Conservation (phyloP, 2,888 invertebrate genomes). For the Selenia dentaria region DNA sequence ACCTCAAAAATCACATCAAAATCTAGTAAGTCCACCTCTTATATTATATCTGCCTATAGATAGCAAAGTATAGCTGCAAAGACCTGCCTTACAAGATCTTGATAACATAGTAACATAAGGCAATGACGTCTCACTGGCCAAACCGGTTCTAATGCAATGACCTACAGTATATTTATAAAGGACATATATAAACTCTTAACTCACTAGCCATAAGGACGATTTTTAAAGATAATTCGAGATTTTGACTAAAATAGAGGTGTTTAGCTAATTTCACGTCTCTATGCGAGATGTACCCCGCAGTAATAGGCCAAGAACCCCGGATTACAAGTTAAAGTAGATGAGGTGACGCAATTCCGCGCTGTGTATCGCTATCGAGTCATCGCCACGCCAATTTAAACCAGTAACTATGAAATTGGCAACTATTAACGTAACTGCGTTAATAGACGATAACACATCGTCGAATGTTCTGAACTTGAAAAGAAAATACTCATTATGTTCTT, state of each 20-base stretch:
- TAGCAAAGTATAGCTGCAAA: slow-evolving; percentile 1
- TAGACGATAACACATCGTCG: background rate
- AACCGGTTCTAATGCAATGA: slow-evolving; percentile 32
- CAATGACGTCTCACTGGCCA: slow-evolving; percentile 25
- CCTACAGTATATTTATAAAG: slow-evolving; percentile 12
- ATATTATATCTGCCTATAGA: too few species aligned
- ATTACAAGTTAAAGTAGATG: slow-evolving; percentile 16
- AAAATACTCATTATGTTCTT: background rate
- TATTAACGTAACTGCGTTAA: background rate
- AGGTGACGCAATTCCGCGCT: slow-evolving; percentile 21
- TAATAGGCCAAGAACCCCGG: slow-evolving; percentile 32
- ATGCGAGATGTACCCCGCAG: slow-evolving; percentile 3
- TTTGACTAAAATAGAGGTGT: slow-evolving; percentile 24
- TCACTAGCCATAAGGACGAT: slow-evolving; percentile 14
- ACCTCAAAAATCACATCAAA: too few species aligned
- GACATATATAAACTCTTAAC: slow-evolving; percentile 9
- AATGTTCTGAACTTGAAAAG: background rate
- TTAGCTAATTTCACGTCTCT: slow-evolving; percentile 28
- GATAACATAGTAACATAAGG: slow-evolving; percentile 24
- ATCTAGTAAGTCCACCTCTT: too few species aligned
- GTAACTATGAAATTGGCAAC: slow-evolving; percentile 15
- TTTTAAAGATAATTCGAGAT: slow-evolving; percentile 16
- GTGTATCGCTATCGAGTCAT: slow-evolving; percentile 9
- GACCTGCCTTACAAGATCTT: slow-evolving; percentile 19
- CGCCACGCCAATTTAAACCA: slow-evolving; percentile 12